phyloP scores from a whole-genome alignment of 2,888 invertebrate species.

The Entomobrya multifasciata region DNA sequence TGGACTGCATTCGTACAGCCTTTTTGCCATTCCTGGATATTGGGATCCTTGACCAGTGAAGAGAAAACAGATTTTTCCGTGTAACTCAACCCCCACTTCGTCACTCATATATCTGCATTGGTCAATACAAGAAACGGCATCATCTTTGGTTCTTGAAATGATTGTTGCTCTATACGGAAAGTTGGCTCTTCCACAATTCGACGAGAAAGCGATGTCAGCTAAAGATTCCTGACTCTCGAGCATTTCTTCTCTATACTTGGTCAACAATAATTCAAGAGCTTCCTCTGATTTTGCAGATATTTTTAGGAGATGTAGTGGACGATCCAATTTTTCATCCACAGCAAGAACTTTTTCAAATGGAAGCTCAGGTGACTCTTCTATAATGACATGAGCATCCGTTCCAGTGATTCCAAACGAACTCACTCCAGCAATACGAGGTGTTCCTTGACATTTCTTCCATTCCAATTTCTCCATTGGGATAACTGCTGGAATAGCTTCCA shows the following conservation, averaged over 20 bases:
- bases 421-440: no score
- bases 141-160: slow-evolving; percentile 27
- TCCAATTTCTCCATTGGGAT: no score
- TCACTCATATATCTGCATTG: not conserved
- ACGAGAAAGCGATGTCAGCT: not conserved
- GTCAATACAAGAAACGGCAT: slow-evolving; percentile 5
- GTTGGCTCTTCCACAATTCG: slow-evolving; percentile 1
- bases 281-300: slow-evolving; percentile 63
- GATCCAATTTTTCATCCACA: not conserved
- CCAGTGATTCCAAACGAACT: no score
- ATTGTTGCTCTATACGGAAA: slow-evolving; percentile 28
- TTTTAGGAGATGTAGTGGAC: slow-evolving; percentile 33
- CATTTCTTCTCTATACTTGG: not conserved
- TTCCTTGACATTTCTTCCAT: no score
- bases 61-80: slow-evolving; percentile 56
- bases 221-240: not conserved
- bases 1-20: slow-evolving; percentile 42
- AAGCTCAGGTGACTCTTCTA: not conserved
- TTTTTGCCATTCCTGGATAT: slow-evolving; percentile 66
- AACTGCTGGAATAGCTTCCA: no score
- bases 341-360: not conserved
- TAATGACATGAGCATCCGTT: not conserved
- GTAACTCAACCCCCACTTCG: not conserved
- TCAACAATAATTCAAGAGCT: slow-evolving; percentile 39
- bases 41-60: slow-evolving; percentile 62